A percentile compares a stretch with the other conserved stretches of the same genome.
phyloP scores from a whole-genome alignment of 2,888 invertebrate genomes.

The Hololepta plana region DNA sequence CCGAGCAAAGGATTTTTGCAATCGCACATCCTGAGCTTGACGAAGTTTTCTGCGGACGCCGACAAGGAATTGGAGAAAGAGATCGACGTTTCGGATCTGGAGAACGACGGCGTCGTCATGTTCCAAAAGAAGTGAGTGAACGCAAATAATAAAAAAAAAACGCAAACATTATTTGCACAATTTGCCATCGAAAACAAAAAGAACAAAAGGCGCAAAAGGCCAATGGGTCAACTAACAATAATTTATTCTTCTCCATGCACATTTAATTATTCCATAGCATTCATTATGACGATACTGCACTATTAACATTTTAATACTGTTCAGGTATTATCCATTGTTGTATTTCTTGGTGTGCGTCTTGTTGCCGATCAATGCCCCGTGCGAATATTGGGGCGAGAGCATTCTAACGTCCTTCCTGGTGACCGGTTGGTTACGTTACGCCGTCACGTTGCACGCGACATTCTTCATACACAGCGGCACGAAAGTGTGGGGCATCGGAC shows the following conservation, averaged over 20 bases:
- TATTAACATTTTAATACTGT: conserved; percentile 9
- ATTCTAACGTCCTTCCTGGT: conserved; percentile 42
- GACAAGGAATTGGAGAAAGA: conserved; percentile 39
- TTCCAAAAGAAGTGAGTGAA: conserved; percentile 55
- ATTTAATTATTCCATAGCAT: not conserved
- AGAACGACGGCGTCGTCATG: conserved; percentile 57
- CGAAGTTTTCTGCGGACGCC: conserved; percentile 44
- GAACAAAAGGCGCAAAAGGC: not conserved
- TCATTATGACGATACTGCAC: not conserved
- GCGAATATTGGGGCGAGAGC: conserved; percentile 62
- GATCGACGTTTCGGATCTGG: conserved; percentile 66
- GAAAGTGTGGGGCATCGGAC: conserved; percentile 52
- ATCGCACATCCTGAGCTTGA: conserved; percentile 58
- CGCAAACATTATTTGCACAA: conserved; percentile 1
- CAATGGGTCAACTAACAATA: not conserved
- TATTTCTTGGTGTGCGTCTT: conserved; percentile 45
- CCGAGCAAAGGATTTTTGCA: conserved; percentile 62
- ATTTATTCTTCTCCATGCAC: not conserved
- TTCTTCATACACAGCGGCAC: conserved; percentile 59
- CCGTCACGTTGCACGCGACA: conserved; percentile 41
- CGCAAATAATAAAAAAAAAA: conserved; percentile 2
- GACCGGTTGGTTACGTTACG: conserved; percentile 49
- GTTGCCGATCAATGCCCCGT: conserved; percentile 56
- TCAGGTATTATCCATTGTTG: conserved; percentile 50
- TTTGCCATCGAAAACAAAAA: not conserved